Conservation (phyloP, 2,797 vertebrate species). For the Pteronotus mesoamericanus region DNA sequence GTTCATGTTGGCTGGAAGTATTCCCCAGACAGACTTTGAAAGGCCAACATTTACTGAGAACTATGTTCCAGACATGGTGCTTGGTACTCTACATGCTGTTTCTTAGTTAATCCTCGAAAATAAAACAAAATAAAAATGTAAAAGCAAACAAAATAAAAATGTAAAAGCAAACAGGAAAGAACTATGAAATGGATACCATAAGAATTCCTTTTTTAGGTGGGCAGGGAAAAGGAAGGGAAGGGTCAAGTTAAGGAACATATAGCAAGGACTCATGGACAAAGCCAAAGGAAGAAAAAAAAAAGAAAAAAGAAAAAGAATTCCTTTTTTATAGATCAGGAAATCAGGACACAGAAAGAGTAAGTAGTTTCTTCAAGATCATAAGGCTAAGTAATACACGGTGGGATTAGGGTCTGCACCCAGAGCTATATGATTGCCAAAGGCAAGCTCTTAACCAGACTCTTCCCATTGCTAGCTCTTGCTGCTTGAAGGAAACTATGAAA, state of each 20-base stretch:
- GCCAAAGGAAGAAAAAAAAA: too few species aligned
- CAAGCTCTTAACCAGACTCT: neutral
- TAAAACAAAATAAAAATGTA: neutral
- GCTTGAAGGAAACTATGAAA: neutral
- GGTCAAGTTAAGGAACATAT: too few species aligned
- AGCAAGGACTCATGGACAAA: too few species aligned
- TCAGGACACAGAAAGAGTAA: neutral
- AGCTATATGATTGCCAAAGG: neutral
- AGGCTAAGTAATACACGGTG: neutral
- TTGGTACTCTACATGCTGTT: neutral
- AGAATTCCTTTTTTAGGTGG: neutral
- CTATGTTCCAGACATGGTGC: neutral
- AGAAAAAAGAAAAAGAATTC: too few species aligned
- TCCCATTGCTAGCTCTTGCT: neutral
- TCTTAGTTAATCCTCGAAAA: slow-evolving; percentile 1
- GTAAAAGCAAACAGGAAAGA: neutral
- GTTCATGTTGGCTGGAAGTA: neutral
- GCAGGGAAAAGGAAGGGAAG: too few species aligned
- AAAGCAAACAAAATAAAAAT: neutral
- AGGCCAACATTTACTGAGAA: neutral
- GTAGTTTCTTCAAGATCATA: neutral
- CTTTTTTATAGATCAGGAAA: neutral
- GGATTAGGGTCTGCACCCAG: neutral
- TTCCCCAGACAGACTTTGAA: neutral
- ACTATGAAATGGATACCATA: neutral